Evolutionary conservation across 35 echinoderm and acorn worm species (phyloP).

Genomic region (Heliocidaris erythrogramma): DNA sequence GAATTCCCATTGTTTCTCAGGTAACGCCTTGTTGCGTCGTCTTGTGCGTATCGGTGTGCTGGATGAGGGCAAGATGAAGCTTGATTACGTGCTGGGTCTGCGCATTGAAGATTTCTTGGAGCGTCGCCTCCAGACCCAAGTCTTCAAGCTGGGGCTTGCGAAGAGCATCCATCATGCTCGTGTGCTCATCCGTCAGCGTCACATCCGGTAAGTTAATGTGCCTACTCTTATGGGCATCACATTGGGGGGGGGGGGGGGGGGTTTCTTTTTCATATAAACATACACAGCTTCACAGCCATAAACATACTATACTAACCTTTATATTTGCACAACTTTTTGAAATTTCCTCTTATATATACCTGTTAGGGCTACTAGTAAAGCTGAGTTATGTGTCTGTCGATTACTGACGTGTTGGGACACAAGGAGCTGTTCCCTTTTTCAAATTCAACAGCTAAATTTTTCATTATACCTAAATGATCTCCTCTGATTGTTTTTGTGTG

Average conservation of each 20-base stretch:
- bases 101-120: slow-evolving; percentile 98
- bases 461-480: no score
- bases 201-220: slow-evolving; percentile 79
- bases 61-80: slow-evolving; percentile 97
- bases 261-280: no score
- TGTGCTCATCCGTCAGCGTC: slow-evolving; percentile 94
- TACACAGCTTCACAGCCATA: no score
- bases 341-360: no score
- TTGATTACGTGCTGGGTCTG: slow-evolving; percentile 99
- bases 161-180: slow-evolving; percentile 99
- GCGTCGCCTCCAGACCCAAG: slow-evolving; percentile 97
- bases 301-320: no score
- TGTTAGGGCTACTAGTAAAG: no score
- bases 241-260: neutral
- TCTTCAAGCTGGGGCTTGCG: slow-evolving; percentile 95
- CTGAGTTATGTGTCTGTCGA: no score
- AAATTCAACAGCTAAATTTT: no score
- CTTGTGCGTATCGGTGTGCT: slow-evolving; percentile 97
- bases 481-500: no score
- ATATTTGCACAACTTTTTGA: no score
- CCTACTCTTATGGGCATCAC: neutral
- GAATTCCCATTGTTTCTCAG: slow-evolving; percentile 43
- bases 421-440: no score
- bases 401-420: no score
- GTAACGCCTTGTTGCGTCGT: slow-evolving; percentile 97